phyloP scores from a whole-genome alignment of 2,888 invertebrate genomes.

The Nemapogon koenigi region DNA sequence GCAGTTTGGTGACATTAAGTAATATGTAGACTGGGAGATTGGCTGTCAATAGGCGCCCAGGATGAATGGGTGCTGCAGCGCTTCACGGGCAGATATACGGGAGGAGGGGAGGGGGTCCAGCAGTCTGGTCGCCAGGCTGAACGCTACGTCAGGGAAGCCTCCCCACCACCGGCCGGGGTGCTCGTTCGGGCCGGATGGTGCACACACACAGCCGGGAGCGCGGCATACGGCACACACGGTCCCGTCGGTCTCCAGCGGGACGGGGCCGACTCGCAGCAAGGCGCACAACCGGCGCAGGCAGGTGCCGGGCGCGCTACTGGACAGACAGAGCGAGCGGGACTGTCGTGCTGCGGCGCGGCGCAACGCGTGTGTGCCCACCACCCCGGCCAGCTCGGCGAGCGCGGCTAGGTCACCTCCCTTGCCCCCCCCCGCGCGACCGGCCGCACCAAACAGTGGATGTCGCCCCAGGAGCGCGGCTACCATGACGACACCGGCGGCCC shows the following conservation, averaged over 20 bases:
- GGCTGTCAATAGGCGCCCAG: constrained; percentile 8
- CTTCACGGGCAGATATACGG: constrained; percentile 75
- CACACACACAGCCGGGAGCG: constrained; percentile 12
- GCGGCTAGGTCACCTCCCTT: constrained; percentile 59
- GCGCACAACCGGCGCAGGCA: constrained; percentile 36
- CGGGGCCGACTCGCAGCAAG: constrained; percentile 25
- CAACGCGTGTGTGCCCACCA: constrained; percentile 77
- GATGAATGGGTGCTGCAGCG: constrained; percentile 80
- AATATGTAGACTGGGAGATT: no score
- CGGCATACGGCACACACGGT: no score
- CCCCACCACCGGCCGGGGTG: constrained; percentile 23
- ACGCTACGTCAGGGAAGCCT: constrained; percentile 75
- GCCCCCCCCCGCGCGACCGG: constrained; percentile 60
- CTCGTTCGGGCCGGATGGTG: no score
- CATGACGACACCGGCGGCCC: constrained; percentile 77
- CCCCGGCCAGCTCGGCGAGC: constrained; percentile 80
- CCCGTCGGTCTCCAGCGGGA: no score
- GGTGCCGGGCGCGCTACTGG: constrained; percentile 31
- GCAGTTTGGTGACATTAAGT: no score
- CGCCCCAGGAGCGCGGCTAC: constrained; percentile 77
- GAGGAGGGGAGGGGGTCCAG: constrained; percentile 80
- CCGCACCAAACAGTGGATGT: constrained; percentile 85
- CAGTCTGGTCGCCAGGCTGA: constrained; percentile 72
- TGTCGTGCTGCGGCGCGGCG: constrained; percentile 71
- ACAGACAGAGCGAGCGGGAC: constrained; percentile 29